Evolutionary conservation across 2,113 vertebrate genomes (phyloP), one percentile per base, ranked within the genome.

Genomic region (Zeus faber): DNA sequence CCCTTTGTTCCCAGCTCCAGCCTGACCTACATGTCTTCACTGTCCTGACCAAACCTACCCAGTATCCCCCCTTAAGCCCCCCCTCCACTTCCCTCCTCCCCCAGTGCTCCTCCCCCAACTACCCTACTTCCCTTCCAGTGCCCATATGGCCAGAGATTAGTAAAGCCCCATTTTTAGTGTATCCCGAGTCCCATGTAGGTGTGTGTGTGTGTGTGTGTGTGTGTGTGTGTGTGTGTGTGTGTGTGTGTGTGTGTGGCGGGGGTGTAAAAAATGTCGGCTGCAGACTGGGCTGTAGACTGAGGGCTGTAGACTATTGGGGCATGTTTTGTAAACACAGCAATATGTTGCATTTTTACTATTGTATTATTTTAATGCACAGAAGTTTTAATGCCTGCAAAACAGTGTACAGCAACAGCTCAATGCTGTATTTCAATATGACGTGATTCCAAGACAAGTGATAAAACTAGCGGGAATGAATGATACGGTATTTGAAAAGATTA

Each of bases 71-170:
- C 33, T 14, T n/a, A 11, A 2, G 4, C 27, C 27, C 27, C 27
- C 27, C 33, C 33, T n/a, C 33, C 11, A 8, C 33, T 37, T 37
- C 33, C 33, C 13, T 37, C n/a, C 33, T 14, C 33, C n/a, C 33
- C n/a, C 33, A 11, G 40, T 47, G 46, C 10, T 53, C 49, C 23
- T 14, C 51, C 14, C 40, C 9, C 26, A 31, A 11, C 18, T 3
- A 23, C 16, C 22, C 20, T 16, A 17, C 16, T 33, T 22, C 27
- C 69, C 46, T 46, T 53, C 76, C 68, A 17, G 21, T 39, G 26
- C 11, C 72, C 87, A 89, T 86, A 83, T 89, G 82, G 82, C 57
- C 33, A 67, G 62, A 81, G 81, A 86, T 83, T 76, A 83, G 26
- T 58, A 52, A 74, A 76, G 46, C 58, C 72, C 45, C 47, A 25